Evolutionary conservation across 2,797 vertebrate species (phyloP).

Genomic region (Luscinia luscinia): DNA sequence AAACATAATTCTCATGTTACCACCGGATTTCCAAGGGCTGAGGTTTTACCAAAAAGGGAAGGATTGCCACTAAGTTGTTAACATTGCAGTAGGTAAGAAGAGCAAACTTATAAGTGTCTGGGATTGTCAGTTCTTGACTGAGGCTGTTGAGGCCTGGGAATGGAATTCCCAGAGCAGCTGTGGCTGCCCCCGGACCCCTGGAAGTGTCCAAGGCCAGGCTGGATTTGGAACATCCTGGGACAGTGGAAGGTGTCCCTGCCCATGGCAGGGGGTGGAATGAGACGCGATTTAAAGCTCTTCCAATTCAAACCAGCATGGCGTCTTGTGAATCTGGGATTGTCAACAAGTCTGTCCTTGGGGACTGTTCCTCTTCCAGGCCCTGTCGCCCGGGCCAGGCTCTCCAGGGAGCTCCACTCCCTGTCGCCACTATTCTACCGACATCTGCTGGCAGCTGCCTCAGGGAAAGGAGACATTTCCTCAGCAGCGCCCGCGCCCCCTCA

Average conservation of each 20-base stretch:
- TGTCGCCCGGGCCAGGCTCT: not conserved
- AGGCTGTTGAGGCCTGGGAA: not conserved
- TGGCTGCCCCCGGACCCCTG: not conserved
- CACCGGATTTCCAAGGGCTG: not conserved
- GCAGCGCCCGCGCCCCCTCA: not conserved
- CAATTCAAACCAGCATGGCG: not conserved
- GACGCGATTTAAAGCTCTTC: not conserved
- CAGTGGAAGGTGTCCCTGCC: not conserved
- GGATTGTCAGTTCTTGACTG: not conserved
- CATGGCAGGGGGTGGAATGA: not conserved
- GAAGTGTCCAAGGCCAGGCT: rapidly evolving
- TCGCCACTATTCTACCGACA: constrained; percentile 53
- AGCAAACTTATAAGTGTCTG: not conserved
- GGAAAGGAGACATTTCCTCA: not conserved
- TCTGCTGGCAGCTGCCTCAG: constrained; percentile 27
- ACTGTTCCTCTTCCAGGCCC: rapidly evolving
- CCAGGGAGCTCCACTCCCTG: not conserved
- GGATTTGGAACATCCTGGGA: not conserved
- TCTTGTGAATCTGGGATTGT: not conserved
- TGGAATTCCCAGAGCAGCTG: not conserved
- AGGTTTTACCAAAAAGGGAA: not conserved
- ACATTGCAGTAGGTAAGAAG: not conserved
- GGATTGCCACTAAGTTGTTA: not conserved
- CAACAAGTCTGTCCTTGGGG: not conserved
- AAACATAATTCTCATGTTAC: not conserved